A percentile compares a stretch with the other conserved stretches of the same genome.
phyloP scores from a whole-genome alignment of 2,888 invertebrate genomes.

The Melanchra persicariae region DNA sequence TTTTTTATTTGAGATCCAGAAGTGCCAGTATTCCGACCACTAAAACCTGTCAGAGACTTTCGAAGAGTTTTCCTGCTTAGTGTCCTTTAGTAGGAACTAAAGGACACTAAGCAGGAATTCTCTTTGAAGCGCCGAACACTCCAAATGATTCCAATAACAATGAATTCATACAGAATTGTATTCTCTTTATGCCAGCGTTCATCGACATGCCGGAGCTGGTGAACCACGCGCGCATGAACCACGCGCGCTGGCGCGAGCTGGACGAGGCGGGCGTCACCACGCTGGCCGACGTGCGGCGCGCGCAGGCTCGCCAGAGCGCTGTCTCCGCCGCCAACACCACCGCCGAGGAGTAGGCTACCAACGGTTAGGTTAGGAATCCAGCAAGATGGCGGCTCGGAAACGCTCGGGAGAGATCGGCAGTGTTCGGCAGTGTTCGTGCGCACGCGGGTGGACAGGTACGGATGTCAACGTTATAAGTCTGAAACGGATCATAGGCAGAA shows the following conservation, averaged over 20 bases:
- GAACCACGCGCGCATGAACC: constrained; percentile 95
- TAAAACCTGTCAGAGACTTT: too few relatives aligned
- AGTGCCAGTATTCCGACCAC: too few relatives aligned
- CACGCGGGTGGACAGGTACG: constrained; percentile 63
- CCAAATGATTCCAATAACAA: neutral
- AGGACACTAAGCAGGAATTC: too few relatives aligned
- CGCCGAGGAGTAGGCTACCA: constrained; percentile 40
- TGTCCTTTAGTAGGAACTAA: too few relatives aligned
- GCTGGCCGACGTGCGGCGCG: constrained; percentile 91
- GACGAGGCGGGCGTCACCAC: constrained; percentile 94
- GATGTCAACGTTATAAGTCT: constrained; percentile 85
- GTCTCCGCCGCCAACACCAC: constrained; percentile 59
- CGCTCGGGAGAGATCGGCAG: constrained; percentile 23
- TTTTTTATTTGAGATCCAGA: too few relatives aligned
- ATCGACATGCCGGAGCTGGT: constrained; percentile 98
- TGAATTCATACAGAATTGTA: too few relatives aligned
- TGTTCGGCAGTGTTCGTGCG: constrained; percentile 16
- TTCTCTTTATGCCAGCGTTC: too few relatives aligned
- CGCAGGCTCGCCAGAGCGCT: constrained; percentile 72
- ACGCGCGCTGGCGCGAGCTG: constrained; percentile 97
- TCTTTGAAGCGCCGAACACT: neutral
- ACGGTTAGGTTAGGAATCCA: neutral
- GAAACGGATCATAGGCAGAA: constrained; percentile 86
- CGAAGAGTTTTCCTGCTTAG: too few relatives aligned
- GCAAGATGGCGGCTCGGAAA: constrained; percentile 11